Evolutionary conservation across 2,888 invertebrate species (phyloP), one percentile per base, ranked within the genome.

Genomic region (Agapostemon virescens): DNA sequence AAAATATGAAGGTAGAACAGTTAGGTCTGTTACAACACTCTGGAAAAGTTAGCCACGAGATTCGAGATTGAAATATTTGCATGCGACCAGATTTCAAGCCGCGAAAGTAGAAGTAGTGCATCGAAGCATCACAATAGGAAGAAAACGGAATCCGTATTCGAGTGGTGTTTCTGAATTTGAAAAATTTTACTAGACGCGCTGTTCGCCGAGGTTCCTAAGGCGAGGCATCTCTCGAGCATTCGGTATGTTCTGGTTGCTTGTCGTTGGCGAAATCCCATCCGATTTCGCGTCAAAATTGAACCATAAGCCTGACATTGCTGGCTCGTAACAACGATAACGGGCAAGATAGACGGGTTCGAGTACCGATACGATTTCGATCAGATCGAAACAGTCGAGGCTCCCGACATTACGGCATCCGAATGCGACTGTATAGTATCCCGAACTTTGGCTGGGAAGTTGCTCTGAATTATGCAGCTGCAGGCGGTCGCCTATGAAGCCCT

Each of bases 391-490:
- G 83, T 38, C n/a, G 68, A 52, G 68, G 72, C 42, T 30, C n/a
- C 23, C 17, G 7, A 63, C 68, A 75, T 67, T 75, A 76, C 75
- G 77, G 49, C 17, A 66, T 61, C 69, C 74, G 67, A 33, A 75
- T 77, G 77, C 71, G 40, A 55, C 72, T 79, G 58, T 82, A 74
- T 76, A 83, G 87, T 84, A 86, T 86, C 84, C 77, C 76, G 83
- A 86, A 86, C 78, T 83, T 87, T 42, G 86, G 67, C 64, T 52
- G 79, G 70, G 74, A 74, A 70, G 83, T 77, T 74, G 77, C 52
- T 58, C 78, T 86, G 88, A 85, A 87, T 87, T 85, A 87, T 88
- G 85, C 84, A 87, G 83, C 82, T 83, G 71, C 73, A 64, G 69
- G 73, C 79, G 73, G 77, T 76, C 72, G 74, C 79, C 77, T 67